Conservation (phyloP, 2,797 vertebrate genomes). For the Acanthornis magna region DNA sequence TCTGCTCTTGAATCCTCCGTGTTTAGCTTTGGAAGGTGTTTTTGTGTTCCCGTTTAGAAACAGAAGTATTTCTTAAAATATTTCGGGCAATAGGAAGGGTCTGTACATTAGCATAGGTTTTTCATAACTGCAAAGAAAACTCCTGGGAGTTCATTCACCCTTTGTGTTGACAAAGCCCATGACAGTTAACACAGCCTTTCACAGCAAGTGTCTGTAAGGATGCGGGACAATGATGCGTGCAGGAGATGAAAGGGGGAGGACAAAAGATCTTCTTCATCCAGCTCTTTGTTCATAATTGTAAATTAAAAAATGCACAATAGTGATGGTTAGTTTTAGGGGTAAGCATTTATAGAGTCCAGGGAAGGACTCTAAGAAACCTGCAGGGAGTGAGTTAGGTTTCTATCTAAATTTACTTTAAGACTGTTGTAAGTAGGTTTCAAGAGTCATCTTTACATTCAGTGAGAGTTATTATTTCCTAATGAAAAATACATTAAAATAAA, state of each 20-base stretch:
- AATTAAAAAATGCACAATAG: background rate
- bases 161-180: background rate
- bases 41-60: background rate
- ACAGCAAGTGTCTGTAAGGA: background rate
- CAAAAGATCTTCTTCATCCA: background rate
- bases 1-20: background rate
- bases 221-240: background rate
- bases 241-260: background rate
- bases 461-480: background rate
- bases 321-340: background rate
- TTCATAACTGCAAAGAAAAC: background rate
- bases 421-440: background rate
- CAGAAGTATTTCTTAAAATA: background rate
- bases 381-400: background rate
- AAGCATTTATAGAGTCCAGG: background rate
- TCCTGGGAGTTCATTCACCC: background rate
- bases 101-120: background rate
- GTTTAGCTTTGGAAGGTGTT: background rate
- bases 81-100: background rate
- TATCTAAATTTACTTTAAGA: background rate
- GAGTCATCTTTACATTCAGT: background rate
- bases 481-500: background rate
- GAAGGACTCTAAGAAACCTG: background rate
- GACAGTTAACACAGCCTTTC: background rate
- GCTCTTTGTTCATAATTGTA: background rate